Evolutionary conservation across 35 echinoderm and acorn worm genomes (phyloP).

Genomic region (Heliocidaris tuberculata): DNA sequence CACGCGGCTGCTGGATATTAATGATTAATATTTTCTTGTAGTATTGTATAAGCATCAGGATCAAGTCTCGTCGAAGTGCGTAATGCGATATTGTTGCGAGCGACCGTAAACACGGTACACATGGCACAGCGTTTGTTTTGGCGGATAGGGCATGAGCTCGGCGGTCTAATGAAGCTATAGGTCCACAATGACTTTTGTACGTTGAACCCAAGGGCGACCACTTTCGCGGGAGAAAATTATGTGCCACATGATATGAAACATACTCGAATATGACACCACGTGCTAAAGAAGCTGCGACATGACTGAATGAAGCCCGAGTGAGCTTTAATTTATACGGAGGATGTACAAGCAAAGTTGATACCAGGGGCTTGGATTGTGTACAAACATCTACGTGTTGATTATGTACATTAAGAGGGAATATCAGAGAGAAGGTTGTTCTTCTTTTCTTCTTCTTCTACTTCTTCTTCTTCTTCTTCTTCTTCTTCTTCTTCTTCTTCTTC

Average conservation of each 20-base stretch:
- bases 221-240: constrained; percentile 4
- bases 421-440: too few relatives aligned
- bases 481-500: too few relatives aligned
- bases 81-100: not conserved
- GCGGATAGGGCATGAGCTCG: not conserved
- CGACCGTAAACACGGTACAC: not conserved
- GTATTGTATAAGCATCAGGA: not conserved
- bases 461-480: too few relatives aligned
- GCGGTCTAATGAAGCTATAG: not conserved
- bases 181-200: not conserved
- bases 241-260: not conserved
- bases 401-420: not conserved
- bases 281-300: not conserved
- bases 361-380: too few relatives aligned
- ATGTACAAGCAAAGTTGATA: too few relatives aligned
- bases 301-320: not conserved
- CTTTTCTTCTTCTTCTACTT: too few relatives aligned
- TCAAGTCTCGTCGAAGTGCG: not conserved
- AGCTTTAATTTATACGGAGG: not conserved
- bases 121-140: not conserved
- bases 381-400: too few relatives aligned
- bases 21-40: not conserved
- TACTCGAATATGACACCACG: not conserved
- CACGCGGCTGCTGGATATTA: not conserved
- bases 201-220: not conserved